A percentile compares a stretch with the other conserved stretches of the same genome.
phyloP scores from a whole-genome alignment of 1,140 invertebrate genomes.

The Mesaphorura yosii region DNA sequence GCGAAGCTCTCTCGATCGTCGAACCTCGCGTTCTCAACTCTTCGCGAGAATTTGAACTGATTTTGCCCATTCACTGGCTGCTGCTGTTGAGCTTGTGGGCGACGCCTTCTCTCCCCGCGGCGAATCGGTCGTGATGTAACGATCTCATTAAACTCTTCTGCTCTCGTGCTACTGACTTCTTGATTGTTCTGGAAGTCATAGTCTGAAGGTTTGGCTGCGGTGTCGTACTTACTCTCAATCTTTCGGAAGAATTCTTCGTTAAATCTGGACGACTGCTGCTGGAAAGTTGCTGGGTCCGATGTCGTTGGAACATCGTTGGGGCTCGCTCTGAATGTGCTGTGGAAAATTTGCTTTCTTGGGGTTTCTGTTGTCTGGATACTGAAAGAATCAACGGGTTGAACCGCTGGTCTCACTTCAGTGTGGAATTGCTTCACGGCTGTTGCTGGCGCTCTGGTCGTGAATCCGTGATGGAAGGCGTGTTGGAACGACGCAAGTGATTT shows the following conservation, averaged over 20 bases:
- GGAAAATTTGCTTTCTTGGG: slow-evolving; percentile 16
- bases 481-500: not conserved
- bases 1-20: slow-evolving; percentile 7
- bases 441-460: not conserved
- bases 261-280: not conserved
- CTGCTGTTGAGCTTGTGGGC: slow-evolving; percentile 8
- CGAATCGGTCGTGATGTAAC: not conserved
- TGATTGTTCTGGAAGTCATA: slow-evolving; percentile 6
- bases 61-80: slow-evolving; percentile 9
- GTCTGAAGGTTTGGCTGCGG: too few species aligned
- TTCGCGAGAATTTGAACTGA: slow-evolving; percentile 21
- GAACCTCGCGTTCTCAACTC: slow-evolving; percentile 6
- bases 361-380: not conserved
- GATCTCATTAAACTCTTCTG: not conserved
- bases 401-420: not conserved
- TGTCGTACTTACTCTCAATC: too few species aligned
- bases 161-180: not conserved
- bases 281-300: not conserved
- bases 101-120: slow-evolving; percentile 9
- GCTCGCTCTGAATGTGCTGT: slow-evolving; percentile 25
- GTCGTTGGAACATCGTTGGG: slow-evolving; percentile 7
- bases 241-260: slow-evolving; percentile 13
- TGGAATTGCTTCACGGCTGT: not conserved
- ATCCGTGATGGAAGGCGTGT: not conserved
- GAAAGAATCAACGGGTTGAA: not conserved